Evolutionary conservation across 2,888 invertebrate species (phyloP).

Genomic region (Spodoptera exigua): DNA sequence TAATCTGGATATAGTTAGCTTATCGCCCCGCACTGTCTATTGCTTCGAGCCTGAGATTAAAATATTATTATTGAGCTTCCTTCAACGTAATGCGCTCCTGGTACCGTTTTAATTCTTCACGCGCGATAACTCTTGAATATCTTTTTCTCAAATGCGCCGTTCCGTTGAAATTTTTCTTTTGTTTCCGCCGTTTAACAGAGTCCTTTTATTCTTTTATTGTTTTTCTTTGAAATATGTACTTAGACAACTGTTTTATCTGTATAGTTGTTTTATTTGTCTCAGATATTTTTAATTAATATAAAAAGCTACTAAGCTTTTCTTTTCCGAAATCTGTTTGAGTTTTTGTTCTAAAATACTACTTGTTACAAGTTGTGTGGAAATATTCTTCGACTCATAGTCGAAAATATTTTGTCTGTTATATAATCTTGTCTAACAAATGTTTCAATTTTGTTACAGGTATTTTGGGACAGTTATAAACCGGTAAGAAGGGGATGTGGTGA

Average conservation of each 20-base stretch:
- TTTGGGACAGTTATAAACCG: conserved; percentile 75
- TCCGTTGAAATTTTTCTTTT: conserved; percentile 18
- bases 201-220: not conserved
- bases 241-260: not conserved
- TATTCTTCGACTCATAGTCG: not conserved
- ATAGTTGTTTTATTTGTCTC: too few relatives aligned
- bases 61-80: conserved; percentile 46
- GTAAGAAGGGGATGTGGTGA: conserved; percentile 69
- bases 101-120: conserved; percentile 31
- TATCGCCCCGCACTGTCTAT: conserved; percentile 49
- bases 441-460: conserved; percentile 82
- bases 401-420: conserved; percentile 1
- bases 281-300: not conserved
- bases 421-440: conserved; percentile 40
- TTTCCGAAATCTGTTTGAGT: too few relatives aligned
- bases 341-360: too few relatives aligned
- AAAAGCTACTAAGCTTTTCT: too few relatives aligned
- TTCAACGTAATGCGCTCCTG: conserved; percentile 27
- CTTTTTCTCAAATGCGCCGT: conserved; percentile 13
- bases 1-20: conserved; percentile 65
- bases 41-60: conserved; percentile 49
- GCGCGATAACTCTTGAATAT: conserved; percentile 39
- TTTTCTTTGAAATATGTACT: not conserved
- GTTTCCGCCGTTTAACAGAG: conserved; percentile 6
- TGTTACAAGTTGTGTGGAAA: too few relatives aligned